phyloP scores from a whole-genome alignment of 2,888 invertebrate genomes.

The Eulithis prunata region DNA sequence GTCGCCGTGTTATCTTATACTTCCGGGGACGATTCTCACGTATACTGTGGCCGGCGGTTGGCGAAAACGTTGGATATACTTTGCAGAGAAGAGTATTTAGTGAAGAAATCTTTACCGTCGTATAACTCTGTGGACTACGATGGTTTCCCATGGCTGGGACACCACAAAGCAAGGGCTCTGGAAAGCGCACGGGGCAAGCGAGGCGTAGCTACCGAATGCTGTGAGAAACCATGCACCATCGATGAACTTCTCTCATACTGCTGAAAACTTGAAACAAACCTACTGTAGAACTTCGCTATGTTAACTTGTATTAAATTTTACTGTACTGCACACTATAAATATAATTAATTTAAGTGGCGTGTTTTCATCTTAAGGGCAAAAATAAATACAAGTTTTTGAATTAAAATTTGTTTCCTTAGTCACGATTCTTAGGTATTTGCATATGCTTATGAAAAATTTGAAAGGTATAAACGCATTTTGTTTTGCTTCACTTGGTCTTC shows the following conservation, averaged over 20 bases:
- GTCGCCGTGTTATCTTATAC: slow-evolving; percentile 11
- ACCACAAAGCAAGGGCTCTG: slow-evolving; percentile 25
- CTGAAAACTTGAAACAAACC: slow-evolving; percentile 9
- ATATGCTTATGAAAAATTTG: too few species aligned
- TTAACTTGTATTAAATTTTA: slow-evolving; percentile 7
- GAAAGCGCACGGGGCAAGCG: slow-evolving; percentile 29
- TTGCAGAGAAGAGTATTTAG: slow-evolving; percentile 22
- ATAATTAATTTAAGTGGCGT: not conserved
- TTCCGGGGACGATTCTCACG: slow-evolving; percentile 16
- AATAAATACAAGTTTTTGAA: too few species aligned
- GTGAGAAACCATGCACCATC: slow-evolving; percentile 33
- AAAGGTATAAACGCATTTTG: too few species aligned
- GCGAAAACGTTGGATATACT: slow-evolving; percentile 26
- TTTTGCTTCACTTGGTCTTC: too few species aligned
- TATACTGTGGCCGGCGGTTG: slow-evolving; percentile 33
- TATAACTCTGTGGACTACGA: slow-evolving; percentile 28
- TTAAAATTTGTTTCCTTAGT: too few species aligned
- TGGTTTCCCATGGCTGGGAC: slow-evolving; percentile 23
- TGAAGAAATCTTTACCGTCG: slow-evolving; percentile 25
- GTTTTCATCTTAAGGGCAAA: too few species aligned
- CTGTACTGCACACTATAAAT: not conserved
- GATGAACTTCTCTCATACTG: slow-evolving; percentile 33
- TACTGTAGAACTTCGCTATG: not conserved
- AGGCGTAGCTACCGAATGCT: slow-evolving; percentile 36
- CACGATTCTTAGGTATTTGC: too few species aligned